Percentiles rank a stretch among this genome's conserved stretches.
phyloP scores from a whole-genome alignment of 1,140 invertebrate genomes.

The Cotesia vestalis region DNA sequence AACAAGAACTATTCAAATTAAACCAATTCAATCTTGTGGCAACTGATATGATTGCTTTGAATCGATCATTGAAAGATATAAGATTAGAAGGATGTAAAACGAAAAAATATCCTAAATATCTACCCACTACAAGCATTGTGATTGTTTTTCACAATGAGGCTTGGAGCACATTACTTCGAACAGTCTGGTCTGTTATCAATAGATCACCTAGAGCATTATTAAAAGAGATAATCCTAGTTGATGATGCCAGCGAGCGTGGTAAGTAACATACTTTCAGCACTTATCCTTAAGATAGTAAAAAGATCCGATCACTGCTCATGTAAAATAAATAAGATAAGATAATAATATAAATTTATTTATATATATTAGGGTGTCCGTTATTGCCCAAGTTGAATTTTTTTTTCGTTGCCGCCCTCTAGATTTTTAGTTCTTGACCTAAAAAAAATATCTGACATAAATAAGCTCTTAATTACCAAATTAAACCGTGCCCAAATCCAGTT shows the following conservation, averaged over 20 bases:
- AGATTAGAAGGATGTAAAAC: constrained; percentile 84
- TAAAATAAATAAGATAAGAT: background rate
- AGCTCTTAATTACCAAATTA: too few species aligned
- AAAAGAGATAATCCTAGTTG: constrained; percentile 94
- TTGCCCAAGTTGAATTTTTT: too few species aligned
- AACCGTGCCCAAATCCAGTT: too few species aligned
- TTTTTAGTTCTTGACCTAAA: too few species aligned
- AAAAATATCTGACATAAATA: too few species aligned
- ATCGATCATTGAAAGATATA: constrained; percentile 94
- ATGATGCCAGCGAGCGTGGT: constrained; percentile 95
- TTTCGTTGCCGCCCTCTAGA: too few species aligned
- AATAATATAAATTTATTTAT: too few species aligned
- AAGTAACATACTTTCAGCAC: constrained; percentile 40
- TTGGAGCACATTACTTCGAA: constrained; percentile 93
- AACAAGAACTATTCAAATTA: constrained; percentile 95
- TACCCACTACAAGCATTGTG: constrained; percentile 91
- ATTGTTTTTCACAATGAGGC: constrained; percentile 99
- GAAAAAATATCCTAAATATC: constrained; percentile 78
- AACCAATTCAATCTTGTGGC: constrained; percentile 99
- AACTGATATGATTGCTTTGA: constrained; percentile 97
- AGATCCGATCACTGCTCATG: constrained; percentile 12
- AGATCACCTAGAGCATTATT: constrained; percentile 86
- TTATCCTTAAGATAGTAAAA: constrained; percentile 13
- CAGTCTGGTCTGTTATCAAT: constrained; percentile 97
- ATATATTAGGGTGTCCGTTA: too few species aligned